Evolutionary conservation across 2,797 vertebrate genomes (phyloP).

Genomic region (Poeciliopsis infans): DNA sequence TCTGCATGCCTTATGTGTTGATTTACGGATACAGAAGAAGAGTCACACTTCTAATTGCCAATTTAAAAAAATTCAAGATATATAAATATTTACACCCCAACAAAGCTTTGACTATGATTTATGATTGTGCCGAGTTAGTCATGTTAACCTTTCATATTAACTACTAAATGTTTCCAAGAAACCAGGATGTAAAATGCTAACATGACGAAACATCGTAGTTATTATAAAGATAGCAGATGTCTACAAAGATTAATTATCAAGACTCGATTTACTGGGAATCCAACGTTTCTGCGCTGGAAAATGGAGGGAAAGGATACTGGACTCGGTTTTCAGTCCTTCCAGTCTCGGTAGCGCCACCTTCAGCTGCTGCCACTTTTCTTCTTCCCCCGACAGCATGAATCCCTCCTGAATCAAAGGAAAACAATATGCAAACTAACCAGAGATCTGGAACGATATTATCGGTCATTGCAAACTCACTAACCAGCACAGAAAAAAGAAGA

Average conservation of each 20-base stretch:
- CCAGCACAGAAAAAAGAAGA: neutral
- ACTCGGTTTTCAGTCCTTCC: slow-evolving; percentile 81
- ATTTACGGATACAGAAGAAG: slow-evolving; percentile 17
- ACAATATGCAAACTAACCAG: slow-evolving; percentile 1
- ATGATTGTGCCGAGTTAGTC: neutral
- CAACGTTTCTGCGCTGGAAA: neutral
- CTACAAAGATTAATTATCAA: neutral
- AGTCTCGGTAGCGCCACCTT: slow-evolving; percentile 82
- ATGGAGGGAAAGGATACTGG: slow-evolving; percentile 84
- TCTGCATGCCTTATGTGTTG: neutral
- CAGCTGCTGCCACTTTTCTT: slow-evolving; percentile 80
- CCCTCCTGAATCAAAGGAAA: slow-evolving; percentile 78
- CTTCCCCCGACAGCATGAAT: slow-evolving; percentile 87
- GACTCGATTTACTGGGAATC: neutral
- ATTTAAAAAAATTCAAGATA: neutral
- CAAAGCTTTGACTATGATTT: neutral
- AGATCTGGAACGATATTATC: neutral
- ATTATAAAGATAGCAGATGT: neutral
- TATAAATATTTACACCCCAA: neutral
- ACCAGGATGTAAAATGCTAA: neutral
- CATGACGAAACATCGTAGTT: neutral
- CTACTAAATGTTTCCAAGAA: neutral
- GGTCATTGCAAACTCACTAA: neutral
- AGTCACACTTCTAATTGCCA: slow-evolving; percentile 10
- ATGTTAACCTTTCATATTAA: neutral